These are phyloP conservation scores for Numenius phaeopus DNA, from an alignment of 2,797 vertebrate species.

Conservation along the genomic window DNA sequence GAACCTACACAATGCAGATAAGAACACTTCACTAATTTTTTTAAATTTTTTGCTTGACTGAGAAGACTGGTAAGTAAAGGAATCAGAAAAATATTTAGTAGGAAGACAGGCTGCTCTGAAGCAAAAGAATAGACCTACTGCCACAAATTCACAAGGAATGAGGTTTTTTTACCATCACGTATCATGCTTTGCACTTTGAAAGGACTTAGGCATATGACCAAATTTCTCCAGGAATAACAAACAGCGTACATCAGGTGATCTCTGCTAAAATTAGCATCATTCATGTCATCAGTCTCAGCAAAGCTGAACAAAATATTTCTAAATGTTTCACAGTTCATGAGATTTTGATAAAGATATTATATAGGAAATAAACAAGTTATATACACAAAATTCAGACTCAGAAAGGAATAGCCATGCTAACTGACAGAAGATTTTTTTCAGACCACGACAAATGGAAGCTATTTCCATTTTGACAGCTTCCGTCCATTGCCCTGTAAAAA, in stretches of 20 bases:
- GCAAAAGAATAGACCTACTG: not conserved
- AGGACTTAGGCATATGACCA: not conserved
- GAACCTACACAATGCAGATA: not conserved
- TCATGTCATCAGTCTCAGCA: not conserved
- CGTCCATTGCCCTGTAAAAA: not conserved
- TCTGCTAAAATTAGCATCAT: conserved; percentile 26
- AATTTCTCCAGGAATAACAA: conserved; percentile 26
- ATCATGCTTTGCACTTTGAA: not conserved
- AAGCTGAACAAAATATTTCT: not conserved
- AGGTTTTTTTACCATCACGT: not conserved
- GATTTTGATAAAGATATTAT: not conserved
- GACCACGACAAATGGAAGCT: not conserved
- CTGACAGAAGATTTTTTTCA: not conserved
- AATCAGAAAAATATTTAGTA: not conserved
- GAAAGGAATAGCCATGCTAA: not conserved
- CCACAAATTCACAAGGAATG: not conserved
- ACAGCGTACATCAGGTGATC: conserved; percentile 5
- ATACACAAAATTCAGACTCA: not conserved
- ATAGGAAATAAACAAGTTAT: not conserved
- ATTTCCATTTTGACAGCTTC: not conserved
- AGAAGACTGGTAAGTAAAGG: not conserved
- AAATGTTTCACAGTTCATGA: not conserved
- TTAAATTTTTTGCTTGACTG: not conserved
- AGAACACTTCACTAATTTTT: not conserved
- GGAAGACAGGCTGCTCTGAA: not conserved